Conservation (phyloP, 2,113 vertebrate species). For the Passer montanus region DNA sequence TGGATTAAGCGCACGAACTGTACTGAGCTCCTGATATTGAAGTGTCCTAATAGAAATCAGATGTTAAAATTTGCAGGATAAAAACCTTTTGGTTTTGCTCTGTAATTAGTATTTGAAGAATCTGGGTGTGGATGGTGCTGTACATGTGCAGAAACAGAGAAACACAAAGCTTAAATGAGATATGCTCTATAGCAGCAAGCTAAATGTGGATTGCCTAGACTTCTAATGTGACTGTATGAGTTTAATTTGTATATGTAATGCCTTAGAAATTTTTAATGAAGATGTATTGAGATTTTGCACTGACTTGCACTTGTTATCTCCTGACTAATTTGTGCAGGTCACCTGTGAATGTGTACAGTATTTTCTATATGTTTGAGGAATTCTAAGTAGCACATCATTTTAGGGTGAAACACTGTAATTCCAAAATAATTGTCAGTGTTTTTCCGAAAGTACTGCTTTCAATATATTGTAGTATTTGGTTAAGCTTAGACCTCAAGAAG, state of each 20-base stretch:
- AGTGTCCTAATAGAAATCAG: not conserved
- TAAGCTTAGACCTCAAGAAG: not conserved
- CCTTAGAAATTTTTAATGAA: not conserved
- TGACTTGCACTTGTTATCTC: not conserved
- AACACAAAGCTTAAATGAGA: not conserved
- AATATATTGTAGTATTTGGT: not conserved
- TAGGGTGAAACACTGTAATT: rapidly evolving
- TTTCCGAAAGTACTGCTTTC: not conserved
- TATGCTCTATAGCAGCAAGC: not conserved
- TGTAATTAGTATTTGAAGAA: not conserved
- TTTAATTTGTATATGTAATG: not conserved
- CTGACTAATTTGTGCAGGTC: not conserved
- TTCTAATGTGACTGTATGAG: not conserved
- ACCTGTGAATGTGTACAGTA: not conserved
- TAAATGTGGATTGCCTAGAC: not conserved
- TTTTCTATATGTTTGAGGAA: not conserved
- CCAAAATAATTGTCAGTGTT: not conserved
- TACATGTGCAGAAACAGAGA: not conserved
- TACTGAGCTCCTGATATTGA: not conserved
- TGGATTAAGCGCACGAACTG: not conserved
- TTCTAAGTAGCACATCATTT: not conserved
- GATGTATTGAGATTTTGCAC: not conserved
- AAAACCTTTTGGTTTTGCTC: not conserved
- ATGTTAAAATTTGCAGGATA: not conserved
- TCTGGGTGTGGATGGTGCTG: not conserved